phyloP scores from a whole-genome alignment of 2,888 invertebrate genomes.

The Synanthedon vespiformis region DNA sequence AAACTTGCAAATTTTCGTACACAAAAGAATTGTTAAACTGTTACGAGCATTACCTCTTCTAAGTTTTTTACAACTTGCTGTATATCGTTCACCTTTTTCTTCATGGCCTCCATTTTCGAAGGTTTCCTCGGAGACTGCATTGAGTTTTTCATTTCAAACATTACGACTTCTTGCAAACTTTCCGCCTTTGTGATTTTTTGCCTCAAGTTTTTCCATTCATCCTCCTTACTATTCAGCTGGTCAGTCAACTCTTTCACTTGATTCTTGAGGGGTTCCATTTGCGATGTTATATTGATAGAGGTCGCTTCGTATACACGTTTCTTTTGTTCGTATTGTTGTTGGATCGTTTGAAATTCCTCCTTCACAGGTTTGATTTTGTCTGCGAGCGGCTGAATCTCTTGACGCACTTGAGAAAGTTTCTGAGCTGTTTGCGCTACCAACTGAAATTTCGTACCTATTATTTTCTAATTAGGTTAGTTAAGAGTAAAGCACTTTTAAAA shows the following conservation, averaged over 20 bases:
- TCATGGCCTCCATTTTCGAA: slow-evolving; percentile 73
- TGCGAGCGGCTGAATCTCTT: slow-evolving; percentile 58
- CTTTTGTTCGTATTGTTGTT: slow-evolving; percentile 76
- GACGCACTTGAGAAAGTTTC: slow-evolving; percentile 55
- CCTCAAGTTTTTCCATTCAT: slow-evolving; percentile 64
- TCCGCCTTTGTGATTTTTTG: slow-evolving; percentile 69
- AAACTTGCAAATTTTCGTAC: background rate
- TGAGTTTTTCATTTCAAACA: slow-evolving; percentile 62
- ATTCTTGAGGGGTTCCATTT: slow-evolving; percentile 68
- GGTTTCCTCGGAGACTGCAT: slow-evolving; percentile 62
- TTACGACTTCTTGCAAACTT: slow-evolving; percentile 64
- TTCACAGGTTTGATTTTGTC: slow-evolving; percentile 74
- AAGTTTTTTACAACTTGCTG: slow-evolving; percentile 65
- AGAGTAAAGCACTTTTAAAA: no score
- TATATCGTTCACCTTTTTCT: slow-evolving; percentile 71
- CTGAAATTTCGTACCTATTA: slow-evolving; percentile 18
- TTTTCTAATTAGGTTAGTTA: no score
- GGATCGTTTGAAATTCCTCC: slow-evolving; percentile 73
- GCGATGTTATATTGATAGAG: slow-evolving; percentile 64
- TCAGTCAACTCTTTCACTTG: slow-evolving; percentile 66
- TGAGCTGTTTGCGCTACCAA: slow-evolving; percentile 75
- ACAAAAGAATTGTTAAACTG: background rate
- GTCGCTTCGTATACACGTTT: slow-evolving; percentile 77
- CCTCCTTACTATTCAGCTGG: slow-evolving; percentile 60
- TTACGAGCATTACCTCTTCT: slow-evolving; percentile 37